Evolutionary conservation across 2,888 invertebrate species (phyloP), one percentile per base, ranked within the genome.

Genomic region (Pammene aurita): DNA sequence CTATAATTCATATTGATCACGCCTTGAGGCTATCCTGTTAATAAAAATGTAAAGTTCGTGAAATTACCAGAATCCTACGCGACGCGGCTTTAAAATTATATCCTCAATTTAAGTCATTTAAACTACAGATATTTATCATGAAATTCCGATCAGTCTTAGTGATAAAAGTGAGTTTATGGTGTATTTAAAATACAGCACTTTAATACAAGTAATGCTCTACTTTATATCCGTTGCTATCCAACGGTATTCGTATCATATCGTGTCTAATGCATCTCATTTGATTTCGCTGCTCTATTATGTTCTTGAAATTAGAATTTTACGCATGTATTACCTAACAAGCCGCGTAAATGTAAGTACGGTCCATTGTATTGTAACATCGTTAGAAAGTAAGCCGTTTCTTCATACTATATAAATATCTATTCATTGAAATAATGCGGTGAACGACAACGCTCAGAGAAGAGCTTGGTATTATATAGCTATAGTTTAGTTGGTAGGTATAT

Each of bases 331-430:
- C 26, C 46, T 60, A 64, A 60, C 64, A 55, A 69, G 67, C 26
- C 50, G 58, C 73, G 75, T 78, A 82, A 83, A 84, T 84, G 78
- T 84, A 84, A 83, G 84, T 79, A 82, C 79, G 76, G 75, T 68
- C 77, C 79, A 83, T 84, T 85, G 83, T 83, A 79, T 76, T 71
- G 54, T 65, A 69, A 58, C 77, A 80, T 82, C 84, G 86, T 87
- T 89, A 89, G 89, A 90, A 89, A 89, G 88, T 85, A 78, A 77
- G 74, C 76, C 75, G 83, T 87, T 85, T 87, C 85, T 81, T 85
- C 86, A 87, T 81, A 80, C 58, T 44, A 68, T 57, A 68, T 77
- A 78, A 85, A 80, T 76, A 79, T 80, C 86, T 80, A 85, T 87
- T 86, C 85, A 85, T 84, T 81, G 80, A 78, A 76, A 84, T 88